These are phyloP conservation scores for Melanocharis versteri DNA, from an alignment of 2,113 vertebrate genomes.

Conservation along the genomic window DNA sequence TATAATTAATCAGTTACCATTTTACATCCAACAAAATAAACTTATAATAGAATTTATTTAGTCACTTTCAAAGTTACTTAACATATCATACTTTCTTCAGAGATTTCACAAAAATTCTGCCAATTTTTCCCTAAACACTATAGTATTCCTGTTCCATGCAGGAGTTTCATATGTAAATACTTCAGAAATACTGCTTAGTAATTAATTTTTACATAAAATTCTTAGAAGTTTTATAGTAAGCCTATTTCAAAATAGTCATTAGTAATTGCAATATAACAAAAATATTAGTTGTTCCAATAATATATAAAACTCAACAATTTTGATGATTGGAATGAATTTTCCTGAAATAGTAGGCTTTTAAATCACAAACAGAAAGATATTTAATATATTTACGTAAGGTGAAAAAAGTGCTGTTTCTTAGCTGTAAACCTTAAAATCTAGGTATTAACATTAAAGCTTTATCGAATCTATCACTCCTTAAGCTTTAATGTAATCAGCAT, in stretches of 20 bases:
- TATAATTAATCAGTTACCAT: neutral
- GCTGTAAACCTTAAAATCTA: neutral
- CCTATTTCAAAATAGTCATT: neutral
- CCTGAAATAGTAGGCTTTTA: neutral
- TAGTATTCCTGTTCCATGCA: neutral
- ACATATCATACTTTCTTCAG: neutral
- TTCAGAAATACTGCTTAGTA: neutral
- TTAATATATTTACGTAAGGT: neutral
- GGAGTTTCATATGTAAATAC: neutral
- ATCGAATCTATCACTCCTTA: neutral
- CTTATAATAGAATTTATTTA: neutral
- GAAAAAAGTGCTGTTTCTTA: neutral
- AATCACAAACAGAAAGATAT: neutral
- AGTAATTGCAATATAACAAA: neutral
- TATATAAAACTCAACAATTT: neutral
- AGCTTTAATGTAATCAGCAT: neutral
- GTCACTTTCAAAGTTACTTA: neutral
- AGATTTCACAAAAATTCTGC: neutral
- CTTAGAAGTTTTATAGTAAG: neutral
- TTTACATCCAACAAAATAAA: neutral
- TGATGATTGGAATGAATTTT: neutral
- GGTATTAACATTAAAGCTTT: neutral
- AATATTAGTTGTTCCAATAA: neutral
- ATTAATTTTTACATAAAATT: neutral
- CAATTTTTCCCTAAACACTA: neutral